Evolutionary conservation across 2,113 vertebrate species (phyloP).

Genomic region (Myodes glareolus): DNA sequence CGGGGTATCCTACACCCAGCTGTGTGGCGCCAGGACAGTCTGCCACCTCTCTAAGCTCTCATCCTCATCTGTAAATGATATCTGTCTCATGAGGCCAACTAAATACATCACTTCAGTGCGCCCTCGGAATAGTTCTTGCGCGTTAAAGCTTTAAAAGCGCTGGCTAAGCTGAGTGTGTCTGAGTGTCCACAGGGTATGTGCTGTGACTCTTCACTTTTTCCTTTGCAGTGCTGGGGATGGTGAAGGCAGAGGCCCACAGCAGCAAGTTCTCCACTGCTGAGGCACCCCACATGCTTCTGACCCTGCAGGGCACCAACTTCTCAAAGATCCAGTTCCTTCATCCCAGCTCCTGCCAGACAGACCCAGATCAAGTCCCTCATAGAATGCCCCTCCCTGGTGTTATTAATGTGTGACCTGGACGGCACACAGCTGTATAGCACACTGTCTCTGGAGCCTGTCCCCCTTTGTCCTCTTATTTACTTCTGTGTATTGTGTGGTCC

Average conservation of each 20-base stretch:
- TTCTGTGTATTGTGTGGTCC: not conserved
- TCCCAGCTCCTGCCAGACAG: too few relatives aligned
- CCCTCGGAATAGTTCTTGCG: not conserved
- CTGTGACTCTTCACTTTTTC: not conserved
- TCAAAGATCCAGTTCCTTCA: not conserved
- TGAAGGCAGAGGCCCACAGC: not conserved
- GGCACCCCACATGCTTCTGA: not conserved
- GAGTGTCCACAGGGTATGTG: rapidly evolving
- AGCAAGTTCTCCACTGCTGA: not conserved
- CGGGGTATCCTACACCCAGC: not conserved
- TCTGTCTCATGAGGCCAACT: not conserved
- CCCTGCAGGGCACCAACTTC: not conserved
- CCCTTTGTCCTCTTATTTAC: not conserved
- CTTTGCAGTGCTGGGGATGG: not conserved
- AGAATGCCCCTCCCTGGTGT: rapidly evolving
- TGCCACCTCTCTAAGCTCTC: not conserved
- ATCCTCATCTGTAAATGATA: not conserved
- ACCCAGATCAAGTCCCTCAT: not conserved
- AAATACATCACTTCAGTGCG: rapidly evolving
- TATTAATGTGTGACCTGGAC: too few relatives aligned
- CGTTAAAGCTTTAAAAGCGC: not conserved
- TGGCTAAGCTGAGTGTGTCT: not conserved
- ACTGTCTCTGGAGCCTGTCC: not conserved
- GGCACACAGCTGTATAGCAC: not conserved
- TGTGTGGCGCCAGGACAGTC: not conserved